Percentiles rank a stretch among this genome's conserved stretches.
phyloP scores from a whole-genome alignment of 1,140 invertebrate species.

The Magallana angulata region DNA sequence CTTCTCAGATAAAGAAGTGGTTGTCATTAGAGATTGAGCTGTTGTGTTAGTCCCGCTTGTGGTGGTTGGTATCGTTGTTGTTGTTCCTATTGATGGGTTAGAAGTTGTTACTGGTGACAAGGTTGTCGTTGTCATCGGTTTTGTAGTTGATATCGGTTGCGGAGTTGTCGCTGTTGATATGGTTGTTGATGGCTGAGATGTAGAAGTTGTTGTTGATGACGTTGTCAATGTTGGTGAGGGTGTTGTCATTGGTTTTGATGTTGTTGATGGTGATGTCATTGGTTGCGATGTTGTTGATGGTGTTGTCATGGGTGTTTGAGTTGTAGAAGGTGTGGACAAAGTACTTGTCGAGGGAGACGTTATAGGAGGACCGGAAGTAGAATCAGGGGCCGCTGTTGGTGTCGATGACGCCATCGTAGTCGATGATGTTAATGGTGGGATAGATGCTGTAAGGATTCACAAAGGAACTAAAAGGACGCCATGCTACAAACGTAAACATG shows the following conservation, averaged over 20 bases:
- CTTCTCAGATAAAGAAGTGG: background rate
- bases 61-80: background rate
- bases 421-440: background rate
- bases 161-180: background rate
- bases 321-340: constrained; percentile 20
- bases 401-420: constrained; percentile 9
- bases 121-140: background rate
- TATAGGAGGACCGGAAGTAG: background rate
- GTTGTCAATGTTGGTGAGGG: constrained; percentile 2
- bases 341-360: constrained; percentile 26
- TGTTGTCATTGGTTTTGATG: background rate
- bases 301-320: background rate
- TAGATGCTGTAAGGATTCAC: background rate
- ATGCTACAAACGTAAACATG: too few relatives aligned
- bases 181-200: constrained; percentile 27
- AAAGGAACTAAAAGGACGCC: too few relatives aligned
- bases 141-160: background rate
- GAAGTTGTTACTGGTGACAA: background rate
- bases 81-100: background rate
- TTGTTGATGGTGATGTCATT: background rate
- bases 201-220: background rate
- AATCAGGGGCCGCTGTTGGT: background rate
- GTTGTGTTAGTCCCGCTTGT: too few relatives aligned
- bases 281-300: constrained; percentile 5
- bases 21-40: background rate